Base-by-base conservation (phyloP, 2,888 invertebrate species). In the Himalopsyche tibetana region DNA sequence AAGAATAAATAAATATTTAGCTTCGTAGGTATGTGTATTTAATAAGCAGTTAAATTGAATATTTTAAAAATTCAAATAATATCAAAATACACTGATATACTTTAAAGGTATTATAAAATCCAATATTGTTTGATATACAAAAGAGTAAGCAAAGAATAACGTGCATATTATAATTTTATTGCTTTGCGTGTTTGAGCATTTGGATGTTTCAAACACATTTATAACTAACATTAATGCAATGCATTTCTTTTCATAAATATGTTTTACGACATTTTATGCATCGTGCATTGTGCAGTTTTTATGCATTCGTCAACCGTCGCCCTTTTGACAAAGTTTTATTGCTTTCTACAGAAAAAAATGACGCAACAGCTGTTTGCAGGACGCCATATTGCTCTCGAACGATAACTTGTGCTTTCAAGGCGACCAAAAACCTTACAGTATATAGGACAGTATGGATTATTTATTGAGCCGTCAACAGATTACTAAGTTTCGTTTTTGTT, bases 281-380 rank as follows among this genome's bases (percentile, higher is more conserved):
- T 80, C 74, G 85, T 83, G 85, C 83, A 87, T 87, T 87, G 87
- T 87, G 86, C 69, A 63, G 84, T 88, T 88, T 87, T 87, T 87
- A 87, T 87, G 85, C 85, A 85, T 85, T 86, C 88, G 88, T 88
- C 86, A 85, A 86, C 87, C 84, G 82, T 84, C 82, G 80, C 85
- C 88, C 88, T 86, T 85, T 83, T 88, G 88, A 86, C 85, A 79
- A 82, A 74, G 79, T 85, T 88, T 88, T 88, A 86, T 84, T 82
- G 85, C 84, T 85, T 79, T 85, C 69, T 36, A 80, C 45, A 36
- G 42, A 69, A 83, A 85, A 85, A 63, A 42, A 51, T 12, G 38
- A 80, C 40, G 51, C 56, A 85, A 85, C 85, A 85, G 85, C 83
- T 85, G 85, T 85, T 85, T 38, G 69, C 81, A 40, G 45, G 81